These are phyloP conservation scores for Druceiella hillmani DNA, from an alignment of 2,888 invertebrate genomes.

Conservation along the genomic window DNA sequence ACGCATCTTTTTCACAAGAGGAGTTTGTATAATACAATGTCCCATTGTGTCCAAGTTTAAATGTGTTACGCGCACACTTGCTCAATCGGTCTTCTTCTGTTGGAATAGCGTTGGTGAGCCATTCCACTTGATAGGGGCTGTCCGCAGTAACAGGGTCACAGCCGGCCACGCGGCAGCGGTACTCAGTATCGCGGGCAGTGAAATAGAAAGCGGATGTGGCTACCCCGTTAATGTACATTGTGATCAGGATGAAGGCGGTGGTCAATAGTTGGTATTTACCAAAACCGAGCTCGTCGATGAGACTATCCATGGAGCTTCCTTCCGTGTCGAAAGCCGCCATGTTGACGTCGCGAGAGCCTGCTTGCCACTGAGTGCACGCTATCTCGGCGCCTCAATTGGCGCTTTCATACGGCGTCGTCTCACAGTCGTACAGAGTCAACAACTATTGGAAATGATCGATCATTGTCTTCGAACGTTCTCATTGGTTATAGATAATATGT, in stretches of 20 bases:
- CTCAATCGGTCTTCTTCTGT: slow-evolving; percentile 11
- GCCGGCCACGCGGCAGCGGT: slow-evolving; percentile 23
- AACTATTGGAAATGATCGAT: too few species aligned
- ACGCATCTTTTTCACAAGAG: neutral
- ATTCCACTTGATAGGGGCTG: slow-evolving; percentile 18
- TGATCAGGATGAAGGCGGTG: slow-evolving; percentile 7
- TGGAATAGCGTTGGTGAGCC: slow-evolving; percentile 21
- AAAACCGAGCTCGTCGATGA: slow-evolving; percentile 10
- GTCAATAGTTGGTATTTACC: slow-evolving; percentile 11
- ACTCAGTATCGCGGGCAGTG: slow-evolving; percentile 18
- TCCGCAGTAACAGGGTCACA: slow-evolving; percentile 18
- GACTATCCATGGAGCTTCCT: slow-evolving; percentile 3
- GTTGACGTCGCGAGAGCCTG: too few species aligned
- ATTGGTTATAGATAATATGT: too few species aligned
- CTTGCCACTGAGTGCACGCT: too few species aligned
- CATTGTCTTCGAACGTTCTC: too few species aligned
- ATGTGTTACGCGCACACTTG: slow-evolving; percentile 12
- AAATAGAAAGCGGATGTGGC: slow-evolving; percentile 14
- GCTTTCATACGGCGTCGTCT: too few species aligned
- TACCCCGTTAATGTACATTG: slow-evolving; percentile 15
- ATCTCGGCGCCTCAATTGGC: too few species aligned
- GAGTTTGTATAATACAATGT: neutral
- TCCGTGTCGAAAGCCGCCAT: neutral
- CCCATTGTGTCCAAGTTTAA: neutral
- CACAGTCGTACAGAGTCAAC: too few species aligned